Conservation (phyloP, 2,797 vertebrate genomes). For the Glyptemys insculpta region DNA sequence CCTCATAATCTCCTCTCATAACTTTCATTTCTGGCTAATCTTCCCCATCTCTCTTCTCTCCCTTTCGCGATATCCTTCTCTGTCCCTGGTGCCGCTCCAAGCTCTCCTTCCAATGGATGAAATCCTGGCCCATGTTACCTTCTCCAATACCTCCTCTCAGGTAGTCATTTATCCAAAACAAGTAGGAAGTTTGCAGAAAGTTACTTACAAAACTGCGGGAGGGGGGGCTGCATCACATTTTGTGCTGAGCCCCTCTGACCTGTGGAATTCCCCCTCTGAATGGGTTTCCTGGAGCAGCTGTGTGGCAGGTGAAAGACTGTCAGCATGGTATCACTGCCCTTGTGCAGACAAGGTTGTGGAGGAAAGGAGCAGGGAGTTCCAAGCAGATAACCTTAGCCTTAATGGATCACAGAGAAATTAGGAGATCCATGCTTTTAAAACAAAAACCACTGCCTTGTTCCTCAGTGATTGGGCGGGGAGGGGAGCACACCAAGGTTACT, state of each 20-base stretch:
- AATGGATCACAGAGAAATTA: not conserved
- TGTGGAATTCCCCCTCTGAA: rapidly evolving
- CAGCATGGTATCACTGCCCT: not conserved
- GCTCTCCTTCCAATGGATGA: not conserved
- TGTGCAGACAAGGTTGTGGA: not conserved
- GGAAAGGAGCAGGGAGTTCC: not conserved
- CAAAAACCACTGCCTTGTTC: not conserved
- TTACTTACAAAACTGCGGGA: not conserved
- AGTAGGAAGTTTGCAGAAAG: not conserved
- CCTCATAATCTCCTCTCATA: too few relatives aligned
- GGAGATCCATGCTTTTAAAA: not conserved
- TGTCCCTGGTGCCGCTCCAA: not conserved
- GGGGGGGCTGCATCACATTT: not conserved
- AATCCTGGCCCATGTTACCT: not conserved
- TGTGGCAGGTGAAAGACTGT: not conserved
- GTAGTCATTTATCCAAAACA: not conserved
- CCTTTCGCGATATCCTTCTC: not conserved
- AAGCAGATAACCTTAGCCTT: not conserved
- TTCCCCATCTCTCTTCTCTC: not conserved
- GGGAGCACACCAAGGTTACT: not conserved
- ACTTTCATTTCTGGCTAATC: too few relatives aligned
- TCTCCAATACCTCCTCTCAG: not conserved
- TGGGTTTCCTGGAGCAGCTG: rapidly evolving
- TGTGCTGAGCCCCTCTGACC: not conserved
- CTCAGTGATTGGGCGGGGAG: not conserved